Evolutionary conservation across 2,797 vertebrate genomes (phyloP).

Genomic region (Neomorphus geoffroyi): DNA sequence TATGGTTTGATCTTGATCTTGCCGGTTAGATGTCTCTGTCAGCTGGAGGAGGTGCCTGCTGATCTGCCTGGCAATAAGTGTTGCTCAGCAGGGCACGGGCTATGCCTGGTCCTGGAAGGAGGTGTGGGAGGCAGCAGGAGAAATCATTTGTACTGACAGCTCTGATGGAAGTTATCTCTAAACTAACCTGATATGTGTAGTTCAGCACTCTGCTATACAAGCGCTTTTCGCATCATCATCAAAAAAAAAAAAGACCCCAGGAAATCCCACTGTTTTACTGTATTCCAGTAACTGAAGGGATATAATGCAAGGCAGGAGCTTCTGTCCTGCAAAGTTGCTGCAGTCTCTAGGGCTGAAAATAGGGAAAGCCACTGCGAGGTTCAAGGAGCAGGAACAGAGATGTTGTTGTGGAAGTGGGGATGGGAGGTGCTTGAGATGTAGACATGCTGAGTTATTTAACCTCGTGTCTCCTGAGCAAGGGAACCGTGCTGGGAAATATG

Average conservation of each 20-base stretch:
- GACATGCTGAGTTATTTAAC: background rate
- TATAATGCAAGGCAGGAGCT: background rate
- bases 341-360: background rate
- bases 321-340: background rate
- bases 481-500: background rate
- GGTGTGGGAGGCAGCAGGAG: background rate
- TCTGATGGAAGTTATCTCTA: background rate
- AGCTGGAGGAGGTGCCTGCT: background rate
- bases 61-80: background rate
- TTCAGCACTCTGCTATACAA: background rate
- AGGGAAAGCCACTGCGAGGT: background rate
- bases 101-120: background rate
- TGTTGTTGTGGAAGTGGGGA: background rate
- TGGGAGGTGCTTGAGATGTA: background rate
- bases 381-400: background rate
- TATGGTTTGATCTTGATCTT: background rate
- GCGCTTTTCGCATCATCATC: background rate
- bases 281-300: background rate
- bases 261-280: background rate
- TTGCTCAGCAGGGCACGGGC: background rate
- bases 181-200: background rate
- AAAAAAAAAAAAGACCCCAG: background rate
- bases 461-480: background rate
- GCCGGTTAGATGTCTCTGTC: background rate
- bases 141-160: background rate